Evolutionary conservation across 1,140 invertebrate genomes (phyloP).

Genomic region (Zaprionus inermis): DNA sequence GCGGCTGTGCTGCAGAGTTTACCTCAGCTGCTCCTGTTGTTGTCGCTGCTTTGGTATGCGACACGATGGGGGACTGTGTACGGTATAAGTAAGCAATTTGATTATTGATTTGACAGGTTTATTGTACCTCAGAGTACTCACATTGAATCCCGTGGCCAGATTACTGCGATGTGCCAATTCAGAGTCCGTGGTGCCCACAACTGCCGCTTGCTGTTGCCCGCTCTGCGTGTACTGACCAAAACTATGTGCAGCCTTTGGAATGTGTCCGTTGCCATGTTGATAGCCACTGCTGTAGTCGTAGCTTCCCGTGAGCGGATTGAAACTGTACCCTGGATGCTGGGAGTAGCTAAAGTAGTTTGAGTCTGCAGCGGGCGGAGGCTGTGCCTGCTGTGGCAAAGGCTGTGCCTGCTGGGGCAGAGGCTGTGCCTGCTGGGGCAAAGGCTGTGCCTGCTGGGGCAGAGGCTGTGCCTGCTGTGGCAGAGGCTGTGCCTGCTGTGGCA

Average conservation of each 20-base stretch:
- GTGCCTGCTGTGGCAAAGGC: background rate
- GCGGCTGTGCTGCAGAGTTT: conserved; percentile 6
- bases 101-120: background rate
- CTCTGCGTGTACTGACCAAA: conserved; percentile 77
- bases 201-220: conserved; percentile 51
- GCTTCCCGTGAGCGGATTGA: conserved; percentile 73
- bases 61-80: conserved; percentile 72
- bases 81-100: background rate
- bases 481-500: background rate
- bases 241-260: conserved; percentile 34
- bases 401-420: background rate
- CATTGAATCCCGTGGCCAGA: conserved; percentile 77
- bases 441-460: background rate
- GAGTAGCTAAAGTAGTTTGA: conserved; percentile 63
- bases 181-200: conserved; percentile 74
- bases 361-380: background rate
- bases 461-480: background rate
- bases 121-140: conserved; percentile 39
- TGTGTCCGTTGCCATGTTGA: conserved; percentile 62
- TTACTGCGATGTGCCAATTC: conserved; percentile 67
- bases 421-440: background rate
- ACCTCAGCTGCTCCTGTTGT: background rate
- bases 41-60: conserved; percentile 64
- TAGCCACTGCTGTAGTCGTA: conserved; percentile 82
- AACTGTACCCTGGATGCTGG: conserved; percentile 82